phyloP scores from a whole-genome alignment of 2,113 vertebrate species.

The Cercopithecus mona region DNA sequence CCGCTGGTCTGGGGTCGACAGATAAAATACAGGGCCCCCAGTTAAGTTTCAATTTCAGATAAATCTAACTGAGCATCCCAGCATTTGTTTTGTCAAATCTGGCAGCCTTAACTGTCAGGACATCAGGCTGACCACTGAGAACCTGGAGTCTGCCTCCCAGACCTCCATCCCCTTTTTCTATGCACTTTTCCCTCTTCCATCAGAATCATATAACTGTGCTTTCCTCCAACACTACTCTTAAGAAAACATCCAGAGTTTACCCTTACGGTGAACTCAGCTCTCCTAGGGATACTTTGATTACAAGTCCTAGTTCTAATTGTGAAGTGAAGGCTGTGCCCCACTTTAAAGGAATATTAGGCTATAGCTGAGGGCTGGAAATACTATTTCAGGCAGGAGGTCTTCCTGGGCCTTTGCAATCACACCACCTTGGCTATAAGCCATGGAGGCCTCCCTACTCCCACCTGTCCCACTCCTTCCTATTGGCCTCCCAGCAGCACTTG shows the following conservation, averaged over 20 bases:
- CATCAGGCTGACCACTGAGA: not conserved
- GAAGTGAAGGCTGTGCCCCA: not conserved
- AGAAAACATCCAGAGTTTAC: not conserved
- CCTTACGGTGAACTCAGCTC: not conserved
- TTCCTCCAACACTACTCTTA: not conserved
- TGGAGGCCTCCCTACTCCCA: too few species aligned
- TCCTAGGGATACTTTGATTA: not conserved
- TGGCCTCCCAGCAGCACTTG: too few species aligned
- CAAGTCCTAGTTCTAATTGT: not conserved
- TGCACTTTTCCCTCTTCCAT: not conserved
- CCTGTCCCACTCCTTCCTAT: not conserved
- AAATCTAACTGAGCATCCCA: not conserved
- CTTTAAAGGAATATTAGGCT: not conserved
- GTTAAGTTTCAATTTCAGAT: not conserved
- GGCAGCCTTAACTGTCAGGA: not conserved
- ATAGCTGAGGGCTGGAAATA: not conserved
- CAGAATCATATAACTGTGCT: not conserved
- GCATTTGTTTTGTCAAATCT: not conserved
- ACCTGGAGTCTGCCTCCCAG: not conserved
- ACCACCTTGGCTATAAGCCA: fast-evolving
- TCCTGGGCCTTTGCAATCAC: not conserved
- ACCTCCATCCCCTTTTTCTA: not conserved
- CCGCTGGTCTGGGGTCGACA: not conserved
- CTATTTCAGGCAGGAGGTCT: not conserved
- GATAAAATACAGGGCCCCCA: not conserved